A percentile compares a stretch with the other conserved stretches of the same genome.
These are phyloP conservation scores for Clepsis dumicolana DNA, from an alignment of 2,888 invertebrate genomes.

Conservation along the genomic window DNA sequence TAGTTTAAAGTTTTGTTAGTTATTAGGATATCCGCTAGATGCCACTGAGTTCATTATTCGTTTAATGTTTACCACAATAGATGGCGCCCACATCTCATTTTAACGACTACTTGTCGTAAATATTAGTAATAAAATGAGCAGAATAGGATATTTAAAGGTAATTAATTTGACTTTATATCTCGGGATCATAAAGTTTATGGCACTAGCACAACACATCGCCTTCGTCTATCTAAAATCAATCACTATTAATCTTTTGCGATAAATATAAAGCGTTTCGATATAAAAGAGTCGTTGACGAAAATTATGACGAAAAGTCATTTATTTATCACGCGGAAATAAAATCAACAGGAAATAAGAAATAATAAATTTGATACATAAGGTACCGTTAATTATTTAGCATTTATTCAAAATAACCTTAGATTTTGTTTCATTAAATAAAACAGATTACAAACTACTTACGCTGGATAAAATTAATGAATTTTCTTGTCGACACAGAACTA, in stretches of 20 bases:
- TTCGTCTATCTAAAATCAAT: conserved; percentile 46
- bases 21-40: conserved; percentile 1
- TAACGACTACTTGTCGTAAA: conserved; percentile 18
- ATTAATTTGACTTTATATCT: conserved; percentile 38
- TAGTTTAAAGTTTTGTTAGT: not conserved
- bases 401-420: not conserved
- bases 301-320: conserved; percentile 14
- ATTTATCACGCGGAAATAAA: too few species aligned
- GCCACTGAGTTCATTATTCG: not conserved
- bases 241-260: conserved; percentile 44
- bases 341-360: not conserved
- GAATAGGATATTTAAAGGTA: conserved; percentile 25
- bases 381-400: not conserved
- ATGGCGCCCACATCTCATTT: conserved; percentile 11
- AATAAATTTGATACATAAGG: too few species aligned
- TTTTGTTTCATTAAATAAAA: not conserved
- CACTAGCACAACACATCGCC: conserved; percentile 25
- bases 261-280: conserved; percentile 30
- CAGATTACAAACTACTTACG: not conserved
- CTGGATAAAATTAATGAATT: conserved; percentile 29
- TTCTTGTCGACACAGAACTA: conserved; percentile 35
- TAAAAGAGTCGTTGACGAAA: conserved; percentile 18
- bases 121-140: conserved; percentile 14
- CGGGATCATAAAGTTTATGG: conserved; percentile 29
- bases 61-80: not conserved